These are phyloP conservation scores for Myanophis thanlyinensis DNA, from an alignment of 2,113 vertebrate genomes.

Conservation along the genomic window DNA sequence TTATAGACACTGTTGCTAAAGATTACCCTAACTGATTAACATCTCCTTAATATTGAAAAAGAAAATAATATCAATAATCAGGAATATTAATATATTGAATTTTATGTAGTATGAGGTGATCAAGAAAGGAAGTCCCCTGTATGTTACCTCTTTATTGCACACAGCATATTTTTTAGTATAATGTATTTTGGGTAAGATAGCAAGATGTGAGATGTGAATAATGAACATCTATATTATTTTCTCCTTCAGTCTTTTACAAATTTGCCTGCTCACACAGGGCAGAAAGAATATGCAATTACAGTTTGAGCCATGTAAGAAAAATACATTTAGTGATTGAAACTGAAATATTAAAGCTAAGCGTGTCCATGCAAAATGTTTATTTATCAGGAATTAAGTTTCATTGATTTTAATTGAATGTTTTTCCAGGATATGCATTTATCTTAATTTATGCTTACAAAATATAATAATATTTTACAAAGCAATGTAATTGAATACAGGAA, in stretches of 20 bases:
- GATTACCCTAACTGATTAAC: background rate
- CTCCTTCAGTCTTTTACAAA: background rate
- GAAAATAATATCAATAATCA: background rate
- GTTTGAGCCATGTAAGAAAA: background rate
- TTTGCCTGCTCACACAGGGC: background rate
- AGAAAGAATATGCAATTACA: background rate
- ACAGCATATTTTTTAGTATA: background rate
- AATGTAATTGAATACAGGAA: background rate
- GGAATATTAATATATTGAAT: background rate
- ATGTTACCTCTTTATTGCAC: background rate
- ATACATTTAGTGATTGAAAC: background rate
- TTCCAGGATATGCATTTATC: background rate
- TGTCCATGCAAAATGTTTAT: background rate
- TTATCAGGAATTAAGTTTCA: background rate
- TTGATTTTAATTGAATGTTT: background rate
- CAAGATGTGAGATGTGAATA: background rate
- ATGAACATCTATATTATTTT: background rate
- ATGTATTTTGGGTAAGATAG: background rate
- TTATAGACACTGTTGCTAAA: background rate
- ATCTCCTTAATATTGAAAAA: accelerated
- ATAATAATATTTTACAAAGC: background rate
- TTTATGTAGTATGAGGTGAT: background rate
- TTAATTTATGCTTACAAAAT: background rate
- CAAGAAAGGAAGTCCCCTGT: background rate
- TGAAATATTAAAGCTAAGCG: background rate